Evolutionary conservation across 37 sponge, comb jelly and placozoan genomes (phyloP).

Genomic region (Beroe forskalii): DNA sequence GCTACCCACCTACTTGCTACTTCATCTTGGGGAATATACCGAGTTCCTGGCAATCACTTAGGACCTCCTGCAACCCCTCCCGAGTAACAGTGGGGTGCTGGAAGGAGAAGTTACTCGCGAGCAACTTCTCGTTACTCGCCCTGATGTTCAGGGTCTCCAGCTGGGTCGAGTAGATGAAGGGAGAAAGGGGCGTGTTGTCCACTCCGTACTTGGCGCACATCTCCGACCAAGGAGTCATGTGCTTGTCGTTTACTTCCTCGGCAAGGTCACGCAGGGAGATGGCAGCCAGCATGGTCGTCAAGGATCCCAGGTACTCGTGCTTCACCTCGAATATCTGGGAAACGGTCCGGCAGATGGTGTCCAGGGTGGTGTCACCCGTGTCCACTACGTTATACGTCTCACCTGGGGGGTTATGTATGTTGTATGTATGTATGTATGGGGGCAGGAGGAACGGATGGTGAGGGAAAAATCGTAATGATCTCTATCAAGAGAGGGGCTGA

Average conservation of each 20-base stretch:
- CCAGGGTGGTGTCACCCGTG: constrained; percentile 74
- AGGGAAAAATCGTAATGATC: too few relatives aligned
- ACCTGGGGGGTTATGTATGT: constrained; percentile 52
- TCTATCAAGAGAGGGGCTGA: too few relatives aligned
- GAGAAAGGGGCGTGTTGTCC: constrained; percentile 87
- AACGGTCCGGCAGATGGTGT: constrained; percentile 64
- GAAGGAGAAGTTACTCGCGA: not conserved
- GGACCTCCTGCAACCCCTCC: not conserved
- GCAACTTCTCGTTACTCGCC: not conserved
- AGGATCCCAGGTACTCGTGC: constrained; percentile 84
- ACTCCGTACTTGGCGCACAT: constrained; percentile 77
- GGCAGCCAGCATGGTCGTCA: constrained; percentile 83
- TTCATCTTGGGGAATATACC: constrained; percentile 41
- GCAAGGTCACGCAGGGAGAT: constrained; percentile 25
- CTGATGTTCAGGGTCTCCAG: constrained; percentile 53
- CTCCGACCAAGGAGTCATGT: constrained; percentile 92
- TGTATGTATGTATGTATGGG: too few relatives aligned
- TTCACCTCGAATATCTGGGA: constrained; percentile 78
- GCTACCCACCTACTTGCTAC: not conserved
- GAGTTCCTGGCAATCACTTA: not conserved
- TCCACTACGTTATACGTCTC: constrained; percentile 91
- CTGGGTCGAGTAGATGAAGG: constrained; percentile 76
- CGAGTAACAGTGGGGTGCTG: not conserved
- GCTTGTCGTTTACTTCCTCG: constrained; percentile 88
- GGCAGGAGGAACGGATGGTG: too few relatives aligned